phyloP scores from a whole-genome alignment of 1,140 invertebrate species.

The Myzus persicae region DNA sequence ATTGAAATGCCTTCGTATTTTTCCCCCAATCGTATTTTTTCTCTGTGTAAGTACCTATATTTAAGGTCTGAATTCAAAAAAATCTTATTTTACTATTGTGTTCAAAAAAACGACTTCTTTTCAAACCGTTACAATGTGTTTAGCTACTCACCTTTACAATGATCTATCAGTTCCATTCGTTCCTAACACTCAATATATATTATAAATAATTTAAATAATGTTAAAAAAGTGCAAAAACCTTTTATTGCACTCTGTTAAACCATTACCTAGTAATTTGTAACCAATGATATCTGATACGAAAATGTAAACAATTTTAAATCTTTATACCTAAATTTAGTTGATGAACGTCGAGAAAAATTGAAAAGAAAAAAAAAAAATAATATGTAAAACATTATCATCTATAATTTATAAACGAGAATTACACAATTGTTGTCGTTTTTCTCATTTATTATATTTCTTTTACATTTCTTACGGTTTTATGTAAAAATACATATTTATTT shows the following conservation, averaged over 20 bases:
- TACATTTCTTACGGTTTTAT: not conserved
- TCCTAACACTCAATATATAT: not conserved
- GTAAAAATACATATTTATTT: not conserved
- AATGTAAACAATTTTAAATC: too few relatives aligned
- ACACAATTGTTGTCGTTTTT: not conserved
- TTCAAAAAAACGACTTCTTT: not conserved
- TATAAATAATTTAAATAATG: too few relatives aligned
- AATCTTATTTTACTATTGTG: not conserved
- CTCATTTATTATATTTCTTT: not conserved
- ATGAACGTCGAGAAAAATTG: too few relatives aligned
- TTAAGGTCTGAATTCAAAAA: not conserved
- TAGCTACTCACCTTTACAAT: not conserved
- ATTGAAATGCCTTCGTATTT: not conserved
- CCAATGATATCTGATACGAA: too few relatives aligned
- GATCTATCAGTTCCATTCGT: not conserved
- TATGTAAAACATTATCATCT: not conserved
- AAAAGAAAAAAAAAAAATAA: too few relatives aligned
- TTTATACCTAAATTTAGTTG: too few relatives aligned
- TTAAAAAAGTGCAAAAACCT: too few relatives aligned
- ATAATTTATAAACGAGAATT: not conserved
- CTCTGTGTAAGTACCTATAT: not conserved
- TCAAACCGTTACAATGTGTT: not conserved
- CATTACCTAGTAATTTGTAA: too few relatives aligned
- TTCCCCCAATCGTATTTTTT: not conserved
- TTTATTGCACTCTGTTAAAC: too few relatives aligned